Evolutionary conservation across 1,140 invertebrate species (phyloP).

Genomic region (Temnothorax nylanderi): DNA sequence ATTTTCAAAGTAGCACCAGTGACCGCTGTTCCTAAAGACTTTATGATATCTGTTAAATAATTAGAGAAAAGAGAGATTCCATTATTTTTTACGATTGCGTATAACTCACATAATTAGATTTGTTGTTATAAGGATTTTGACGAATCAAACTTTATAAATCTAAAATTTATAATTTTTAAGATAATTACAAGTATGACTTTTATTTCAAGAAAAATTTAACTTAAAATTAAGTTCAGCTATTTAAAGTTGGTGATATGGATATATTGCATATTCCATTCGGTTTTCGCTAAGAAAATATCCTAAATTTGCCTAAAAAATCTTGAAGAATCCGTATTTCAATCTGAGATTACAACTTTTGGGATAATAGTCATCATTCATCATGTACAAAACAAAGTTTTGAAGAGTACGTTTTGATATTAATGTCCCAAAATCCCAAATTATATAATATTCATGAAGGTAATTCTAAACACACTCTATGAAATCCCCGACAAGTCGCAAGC

Average conservation of each 20-base stretch:
- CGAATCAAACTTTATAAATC: not conserved
- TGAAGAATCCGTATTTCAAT: not conserved
- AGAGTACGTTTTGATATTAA: not conserved
- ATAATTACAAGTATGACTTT: not conserved
- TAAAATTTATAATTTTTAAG: not conserved
- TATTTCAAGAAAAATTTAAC: not conserved
- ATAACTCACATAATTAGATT: not conserved
- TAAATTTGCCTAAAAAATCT: not conserved
- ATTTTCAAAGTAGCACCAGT: too few species aligned
- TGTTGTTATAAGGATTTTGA: not conserved
- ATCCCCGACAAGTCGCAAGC: constrained; percentile 37
- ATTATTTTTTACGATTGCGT: not conserved
- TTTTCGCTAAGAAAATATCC: not conserved
- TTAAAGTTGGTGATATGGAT: not conserved
- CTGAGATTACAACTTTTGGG: not conserved
- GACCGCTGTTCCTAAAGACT: too few species aligned
- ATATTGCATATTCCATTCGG: not conserved
- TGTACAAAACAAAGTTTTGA: not conserved
- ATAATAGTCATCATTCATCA: not conserved
- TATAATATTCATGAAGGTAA: constrained; percentile 30
- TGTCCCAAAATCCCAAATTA: not conserved
- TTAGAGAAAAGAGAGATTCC: too few species aligned
- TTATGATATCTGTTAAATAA: not conserved
- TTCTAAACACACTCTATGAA: constrained; percentile 7
- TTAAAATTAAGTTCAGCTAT: not conserved